Base-by-base conservation (phyloP, 92 coral and sea anemone genomes). In the Nematostella vectensis region DNA sequence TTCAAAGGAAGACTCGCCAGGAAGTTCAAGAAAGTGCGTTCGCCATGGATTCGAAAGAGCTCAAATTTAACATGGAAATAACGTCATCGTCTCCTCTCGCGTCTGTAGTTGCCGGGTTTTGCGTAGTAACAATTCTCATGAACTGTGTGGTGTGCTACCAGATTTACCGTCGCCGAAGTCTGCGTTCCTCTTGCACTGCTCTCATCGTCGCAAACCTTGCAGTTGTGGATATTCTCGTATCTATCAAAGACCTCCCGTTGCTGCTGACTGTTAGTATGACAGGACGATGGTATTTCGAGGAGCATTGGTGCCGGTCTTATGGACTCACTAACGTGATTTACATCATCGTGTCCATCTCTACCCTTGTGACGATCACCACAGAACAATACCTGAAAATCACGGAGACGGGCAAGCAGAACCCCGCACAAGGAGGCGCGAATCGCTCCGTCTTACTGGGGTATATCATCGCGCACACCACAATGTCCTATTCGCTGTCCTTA, bases 301-400 rank as follows among this genome's bases (percentile, higher is more conserved):
- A 88, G 54, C 87, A 91, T 57, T 91, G 98, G 98, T 91, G 98
- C 63, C 83, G 93, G 6, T 81, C 91, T 18, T 81, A 86, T 37
- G 98, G 98, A 20, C 87, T 91, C 22, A 85, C 98, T 28, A 91
- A 91, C 43, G 96, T 91, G 4, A 88, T 91, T 61, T 91, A 91
- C 75, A 91, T 91, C 59, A 83, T 91, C 33, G 95, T 91, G 29
- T 86, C 98, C 3, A 80, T 91, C 62, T 91, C 98, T 11, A 91
- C 98, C 28, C 84, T 91, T 0, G 96, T 88, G 11, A 86, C 98
- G 12, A 91, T 91, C 57, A 88, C 93, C 0, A 80, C 95, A 2
- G 98, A 91, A 31, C 98, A 83, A 50, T 86, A 77, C 45, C 72
- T 86, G 29, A 75, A 65, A 48, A 22, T 77, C 36, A 59, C 75